phyloP scores from a whole-genome alignment of 2,113 vertebrate species.

The Eonycteris spelaea region DNA sequence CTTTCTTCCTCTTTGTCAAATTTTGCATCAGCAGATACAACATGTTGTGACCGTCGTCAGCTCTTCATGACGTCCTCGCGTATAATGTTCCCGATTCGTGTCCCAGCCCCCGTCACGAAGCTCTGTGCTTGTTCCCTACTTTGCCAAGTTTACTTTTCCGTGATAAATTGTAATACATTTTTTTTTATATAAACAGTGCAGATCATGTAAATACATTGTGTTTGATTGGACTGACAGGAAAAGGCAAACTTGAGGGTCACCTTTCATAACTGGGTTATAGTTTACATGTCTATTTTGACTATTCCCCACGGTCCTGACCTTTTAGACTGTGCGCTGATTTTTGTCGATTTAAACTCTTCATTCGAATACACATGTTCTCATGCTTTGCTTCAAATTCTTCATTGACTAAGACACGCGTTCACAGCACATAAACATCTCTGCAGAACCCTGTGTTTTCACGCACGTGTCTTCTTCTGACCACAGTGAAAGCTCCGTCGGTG shows the following conservation, averaged over 20 bases:
- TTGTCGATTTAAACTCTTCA: not conserved
- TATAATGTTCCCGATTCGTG: not conserved
- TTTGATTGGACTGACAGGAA: not conserved
- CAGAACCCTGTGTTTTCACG: not conserved
- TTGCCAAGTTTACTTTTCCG: not conserved
- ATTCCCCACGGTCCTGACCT: not conserved
- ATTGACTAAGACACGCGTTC: not conserved
- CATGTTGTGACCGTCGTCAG: not conserved
- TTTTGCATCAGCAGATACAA: not conserved
- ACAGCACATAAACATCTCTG: not conserved
- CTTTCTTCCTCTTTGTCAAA: not conserved
- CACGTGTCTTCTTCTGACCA: not conserved
- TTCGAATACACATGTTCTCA: not conserved
- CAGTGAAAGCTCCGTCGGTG: no score
- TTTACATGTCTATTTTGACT: not conserved
- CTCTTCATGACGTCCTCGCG: not conserved
- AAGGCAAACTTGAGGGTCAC: not conserved
- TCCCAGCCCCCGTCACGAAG: not conserved
- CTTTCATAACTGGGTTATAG: not conserved
- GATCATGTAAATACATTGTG: not conserved
- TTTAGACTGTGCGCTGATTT: not conserved
- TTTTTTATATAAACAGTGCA: not conserved
- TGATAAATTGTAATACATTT: not conserved
- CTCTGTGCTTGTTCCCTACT: not conserved
- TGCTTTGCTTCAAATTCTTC: not conserved